These are phyloP conservation scores for Regulus satrapa DNA, from an alignment of 2,113 vertebrate genomes.

Conservation along the genomic window DNA sequence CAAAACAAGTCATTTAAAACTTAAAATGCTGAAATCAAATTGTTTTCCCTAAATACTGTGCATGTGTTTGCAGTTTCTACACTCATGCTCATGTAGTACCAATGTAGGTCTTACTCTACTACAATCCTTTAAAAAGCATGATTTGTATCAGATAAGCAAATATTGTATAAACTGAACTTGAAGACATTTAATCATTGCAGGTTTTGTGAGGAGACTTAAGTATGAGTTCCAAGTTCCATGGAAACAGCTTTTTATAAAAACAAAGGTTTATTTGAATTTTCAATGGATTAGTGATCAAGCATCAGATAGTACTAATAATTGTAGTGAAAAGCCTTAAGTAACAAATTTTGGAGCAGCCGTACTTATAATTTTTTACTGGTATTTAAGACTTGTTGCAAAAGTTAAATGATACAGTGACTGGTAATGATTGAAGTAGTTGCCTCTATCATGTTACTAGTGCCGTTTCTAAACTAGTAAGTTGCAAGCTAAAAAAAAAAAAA, in stretches of 20 bases:
- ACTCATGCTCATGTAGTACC: conserved; percentile 32
- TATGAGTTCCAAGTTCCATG: conserved; percentile 56
- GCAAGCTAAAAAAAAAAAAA: conserved; percentile 44
- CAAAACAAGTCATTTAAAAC: conserved; percentile 19
- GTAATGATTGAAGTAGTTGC: conserved; percentile 43
- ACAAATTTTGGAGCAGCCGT: conserved; percentile 67
- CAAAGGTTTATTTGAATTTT: conserved; percentile 37
- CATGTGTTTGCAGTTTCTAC: conserved; percentile 38
- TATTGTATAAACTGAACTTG: background rate
- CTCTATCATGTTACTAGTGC: conserved; percentile 39
- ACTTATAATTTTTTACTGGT: conserved; percentile 59
- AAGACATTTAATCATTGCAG: background rate
- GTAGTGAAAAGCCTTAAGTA: conserved; percentile 78
- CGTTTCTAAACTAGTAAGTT: conserved; percentile 44
- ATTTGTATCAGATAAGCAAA: conserved; percentile 19
- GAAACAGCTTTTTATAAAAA: conserved; percentile 60
- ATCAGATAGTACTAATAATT: conserved; percentile 48
- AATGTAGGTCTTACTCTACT: conserved; percentile 18
- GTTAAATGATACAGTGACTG: conserved; percentile 52
- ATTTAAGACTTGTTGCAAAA: conserved; percentile 68
- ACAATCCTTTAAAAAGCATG: conserved; percentile 60
- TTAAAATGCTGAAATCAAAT: conserved; percentile 9
- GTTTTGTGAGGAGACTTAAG: background rate
- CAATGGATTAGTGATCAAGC: conserved; percentile 6
- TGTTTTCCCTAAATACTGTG: conserved; percentile 45